A percentile compares a stretch with the other conserved stretches of the same genome.
These are phyloP conservation scores for Cotesia typhae DNA, from an alignment of 1,140 invertebrate species.

Conservation along the genomic window DNA sequence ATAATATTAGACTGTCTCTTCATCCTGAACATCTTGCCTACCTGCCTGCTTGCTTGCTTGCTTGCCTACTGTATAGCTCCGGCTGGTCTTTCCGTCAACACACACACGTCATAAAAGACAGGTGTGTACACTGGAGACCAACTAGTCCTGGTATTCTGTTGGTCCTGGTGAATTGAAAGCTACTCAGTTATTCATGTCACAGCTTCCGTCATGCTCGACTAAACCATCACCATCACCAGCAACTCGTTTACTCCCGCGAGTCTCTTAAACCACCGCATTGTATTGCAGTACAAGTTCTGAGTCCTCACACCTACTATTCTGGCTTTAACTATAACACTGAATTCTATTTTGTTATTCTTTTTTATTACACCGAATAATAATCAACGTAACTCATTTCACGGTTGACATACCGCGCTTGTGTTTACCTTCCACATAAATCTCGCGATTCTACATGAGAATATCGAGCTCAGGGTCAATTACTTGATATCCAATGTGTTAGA, in stretches of 20 bases:
- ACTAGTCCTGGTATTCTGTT: constrained; percentile 36
- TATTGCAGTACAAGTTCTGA: constrained; percentile 17
- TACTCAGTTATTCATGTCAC: constrained; percentile 62
- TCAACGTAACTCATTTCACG: too few species aligned
- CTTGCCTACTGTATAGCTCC: constrained; percentile 15
- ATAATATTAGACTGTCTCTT: constrained; percentile 55
- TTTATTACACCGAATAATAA: too few species aligned
- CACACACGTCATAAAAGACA: constrained; percentile 3
- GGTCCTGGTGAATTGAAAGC: constrained; percentile 44
- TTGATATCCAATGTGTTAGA: too few species aligned
- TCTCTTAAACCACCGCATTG: constrained; percentile 2
- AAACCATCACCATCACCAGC: constrained; percentile 46
- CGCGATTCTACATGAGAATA: too few species aligned
- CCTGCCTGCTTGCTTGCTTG: constrained; percentile 13
- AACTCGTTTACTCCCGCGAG: constrained; percentile 33
- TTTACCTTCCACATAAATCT: too few species aligned
- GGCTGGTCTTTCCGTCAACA: constrained; percentile 7
- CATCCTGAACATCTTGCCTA: neutral
- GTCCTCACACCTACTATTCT: neutral
- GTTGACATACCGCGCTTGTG: too few species aligned
- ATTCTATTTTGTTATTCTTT: neutral
- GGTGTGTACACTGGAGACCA: constrained; percentile 31
- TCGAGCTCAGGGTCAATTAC: too few species aligned
- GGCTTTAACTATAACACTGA: neutral
- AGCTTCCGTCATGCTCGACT: constrained; percentile 54